Base-by-base conservation (phyloP, 2,113 vertebrate species). In the Platichthys stellatus region DNA sequence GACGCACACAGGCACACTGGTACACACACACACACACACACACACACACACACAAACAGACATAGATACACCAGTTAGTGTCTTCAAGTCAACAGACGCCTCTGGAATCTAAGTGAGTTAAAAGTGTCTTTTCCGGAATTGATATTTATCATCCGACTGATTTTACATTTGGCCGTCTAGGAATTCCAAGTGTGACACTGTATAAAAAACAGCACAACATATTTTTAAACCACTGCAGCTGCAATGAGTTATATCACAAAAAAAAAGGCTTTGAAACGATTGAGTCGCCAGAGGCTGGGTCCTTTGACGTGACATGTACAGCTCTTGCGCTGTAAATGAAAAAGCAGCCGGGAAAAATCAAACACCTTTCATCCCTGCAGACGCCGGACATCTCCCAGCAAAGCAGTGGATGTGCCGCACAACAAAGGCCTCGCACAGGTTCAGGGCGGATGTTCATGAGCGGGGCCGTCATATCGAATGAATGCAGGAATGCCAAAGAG, bases 291-390 rank as follows among this genome's bases (percentile, higher is more conserved):
- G 31, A 31, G 31, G 31, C 31, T 8, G 1, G 1, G 31, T 31
- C 31, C 31, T 31, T 38, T 38, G 43, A 53, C 18, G 20, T 13
- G 66, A 3, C 31, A 45, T 57, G 61, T 63, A 45, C 21, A 18
- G n/a, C 8, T 49, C 56, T 15, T 9, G 9, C 35, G 9, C 9
- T 38, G 9, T 38, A 38, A 38, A 38, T 8, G 35, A 15, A 45
- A 12, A 45, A 12, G 43, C 56, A 43, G 66, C 18, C 62, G 43
- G 73, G 57, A 58, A 75, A 24, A 74, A 84, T 78, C 43, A 65
- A 79, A 81, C 28, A 15, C 26, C 78, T 87, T 84, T 78, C 57
- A 81, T 72, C 31, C 57, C 56, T 74, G 56, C 0, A 57, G 74
- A 84, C 26, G 21, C 21, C 4, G 68, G 84, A 74, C 66, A 72